A percentile compares a stretch with the other conserved stretches of the same genome.
phyloP scores from a whole-genome alignment of 1,140 invertebrate species.

The Penaeus vannamei region DNA sequence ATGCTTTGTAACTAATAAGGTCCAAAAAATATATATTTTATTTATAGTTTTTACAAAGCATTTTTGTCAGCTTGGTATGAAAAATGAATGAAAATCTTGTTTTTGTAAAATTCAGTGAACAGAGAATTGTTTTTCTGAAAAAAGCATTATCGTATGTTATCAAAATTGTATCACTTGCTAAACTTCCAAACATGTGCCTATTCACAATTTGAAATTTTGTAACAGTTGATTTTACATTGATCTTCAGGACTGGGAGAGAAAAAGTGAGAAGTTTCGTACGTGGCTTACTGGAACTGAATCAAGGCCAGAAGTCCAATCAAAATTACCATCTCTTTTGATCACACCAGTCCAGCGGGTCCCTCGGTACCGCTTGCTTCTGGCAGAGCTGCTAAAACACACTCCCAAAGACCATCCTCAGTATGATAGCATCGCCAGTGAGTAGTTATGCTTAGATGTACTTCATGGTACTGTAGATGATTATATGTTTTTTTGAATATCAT shows the following conservation, averaged over 20 bases:
- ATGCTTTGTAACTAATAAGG: too few relatives aligned
- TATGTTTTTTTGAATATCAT: neutral
- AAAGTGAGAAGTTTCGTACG: constrained; percentile 76
- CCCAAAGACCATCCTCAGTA: constrained; percentile 77
- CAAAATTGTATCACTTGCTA: neutral
- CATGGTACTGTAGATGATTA: neutral
- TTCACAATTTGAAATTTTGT: neutral
- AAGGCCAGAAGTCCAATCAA: constrained; percentile 80
- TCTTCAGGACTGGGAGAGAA: constrained; percentile 76
- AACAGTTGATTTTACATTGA: constrained; percentile 40
- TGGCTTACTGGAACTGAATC: constrained; percentile 78
- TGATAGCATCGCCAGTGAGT: constrained; percentile 68
- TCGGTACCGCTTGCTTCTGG: constrained; percentile 81
- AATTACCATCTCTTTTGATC: constrained; percentile 81
- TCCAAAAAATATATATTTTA: too few relatives aligned
- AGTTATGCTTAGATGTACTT: neutral
- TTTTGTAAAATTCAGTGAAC: too few relatives aligned
- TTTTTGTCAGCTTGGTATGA: too few relatives aligned
- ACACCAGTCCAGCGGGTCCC: constrained; percentile 84
- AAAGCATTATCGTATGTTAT: neutral
- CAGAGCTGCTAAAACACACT: constrained; percentile 80
- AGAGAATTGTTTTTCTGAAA: too few relatives aligned
- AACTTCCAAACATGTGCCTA: neutral
- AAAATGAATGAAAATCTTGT: too few relatives aligned
- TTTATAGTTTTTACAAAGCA: too few relatives aligned